These are phyloP conservation scores for Stramonita haemastoma DNA, from an alignment of 2,888 invertebrate species.

Conservation along the genomic window DNA sequence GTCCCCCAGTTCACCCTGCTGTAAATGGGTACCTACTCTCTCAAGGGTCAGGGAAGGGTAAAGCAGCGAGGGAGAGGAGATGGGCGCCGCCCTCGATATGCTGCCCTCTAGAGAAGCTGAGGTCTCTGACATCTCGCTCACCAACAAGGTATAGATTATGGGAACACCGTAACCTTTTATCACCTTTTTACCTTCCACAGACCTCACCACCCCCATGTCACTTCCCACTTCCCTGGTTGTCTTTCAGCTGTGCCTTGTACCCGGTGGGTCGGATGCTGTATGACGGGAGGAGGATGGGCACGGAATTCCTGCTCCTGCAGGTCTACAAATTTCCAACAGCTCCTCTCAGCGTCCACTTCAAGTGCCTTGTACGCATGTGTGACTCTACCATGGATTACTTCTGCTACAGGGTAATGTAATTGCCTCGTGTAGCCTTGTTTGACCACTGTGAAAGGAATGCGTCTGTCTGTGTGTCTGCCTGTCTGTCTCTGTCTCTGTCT, in stretches of 20 bases:
- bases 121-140: too few species aligned
- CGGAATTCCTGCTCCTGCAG: slow-evolving; percentile 8
- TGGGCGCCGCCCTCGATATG: too few species aligned
- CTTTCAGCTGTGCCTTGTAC: neutral
- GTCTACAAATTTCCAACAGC: neutral
- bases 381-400: neutral
- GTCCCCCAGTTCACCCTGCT: too few species aligned
- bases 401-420: slow-evolving; percentile 12
- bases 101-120: too few species aligned
- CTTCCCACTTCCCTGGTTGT: neutral
- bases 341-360: neutral
- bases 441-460: neutral
- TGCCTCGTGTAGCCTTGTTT: neutral
- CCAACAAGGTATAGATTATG: too few species aligned
- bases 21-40: too few species aligned
- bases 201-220: too few species aligned
- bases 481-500: neutral
- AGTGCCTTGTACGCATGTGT: slow-evolving; percentile 5
- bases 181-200: too few species aligned
- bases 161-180: too few species aligned
- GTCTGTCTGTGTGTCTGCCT: neutral
- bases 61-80: too few species aligned
- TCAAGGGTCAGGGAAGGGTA: too few species aligned
- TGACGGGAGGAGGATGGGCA: neutral
- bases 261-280: neutral